Conservation (phyloP, 2,888 invertebrate species). For the Agrochola macilenta region DNA sequence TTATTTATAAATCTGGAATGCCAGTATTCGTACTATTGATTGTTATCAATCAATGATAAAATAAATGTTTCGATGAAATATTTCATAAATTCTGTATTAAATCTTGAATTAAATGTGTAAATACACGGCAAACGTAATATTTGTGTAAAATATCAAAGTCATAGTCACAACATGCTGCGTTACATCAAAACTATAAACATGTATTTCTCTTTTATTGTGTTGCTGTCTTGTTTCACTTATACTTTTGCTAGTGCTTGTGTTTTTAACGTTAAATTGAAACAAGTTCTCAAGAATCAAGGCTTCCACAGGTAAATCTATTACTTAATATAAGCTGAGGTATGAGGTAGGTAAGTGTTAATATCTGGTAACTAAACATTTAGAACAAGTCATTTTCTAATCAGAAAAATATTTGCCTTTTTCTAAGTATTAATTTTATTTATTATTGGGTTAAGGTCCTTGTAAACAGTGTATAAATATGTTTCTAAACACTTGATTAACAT, state of each 20-base stretch:
- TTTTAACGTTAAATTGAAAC: conserved; percentile 78
- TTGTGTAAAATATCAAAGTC: not conserved
- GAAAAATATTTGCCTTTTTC: too few species aligned
- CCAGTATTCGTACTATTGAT: not conserved
- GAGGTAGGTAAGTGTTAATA: too few species aligned
- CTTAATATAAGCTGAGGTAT: too few species aligned
- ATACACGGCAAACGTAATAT: not conserved
- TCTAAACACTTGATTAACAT: too few species aligned
- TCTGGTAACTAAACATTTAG: too few species aligned
- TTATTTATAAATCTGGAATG: conserved; percentile 3
- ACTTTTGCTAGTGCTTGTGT: conserved; percentile 73
- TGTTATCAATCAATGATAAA: not conserved
- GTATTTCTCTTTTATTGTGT: conserved; percentile 17
- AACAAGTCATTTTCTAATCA: not conserved
- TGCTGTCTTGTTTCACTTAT: conserved; percentile 55
- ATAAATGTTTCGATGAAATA: conserved; percentile 1
- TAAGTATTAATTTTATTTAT: too few species aligned
- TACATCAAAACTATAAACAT: not conserved
- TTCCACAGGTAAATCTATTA: conserved; percentile 82
- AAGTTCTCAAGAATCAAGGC: conserved; percentile 79
- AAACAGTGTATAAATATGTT: too few species aligned
- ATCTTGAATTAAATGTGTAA: not conserved
- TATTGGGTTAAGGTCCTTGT: not conserved
- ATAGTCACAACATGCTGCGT: not conserved
- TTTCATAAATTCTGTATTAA: conserved; percentile 11